Evolutionary conservation across 2,888 invertebrate species (phyloP), one percentile per base, ranked within the genome.

Genomic region (Acheta domesticus): DNA sequence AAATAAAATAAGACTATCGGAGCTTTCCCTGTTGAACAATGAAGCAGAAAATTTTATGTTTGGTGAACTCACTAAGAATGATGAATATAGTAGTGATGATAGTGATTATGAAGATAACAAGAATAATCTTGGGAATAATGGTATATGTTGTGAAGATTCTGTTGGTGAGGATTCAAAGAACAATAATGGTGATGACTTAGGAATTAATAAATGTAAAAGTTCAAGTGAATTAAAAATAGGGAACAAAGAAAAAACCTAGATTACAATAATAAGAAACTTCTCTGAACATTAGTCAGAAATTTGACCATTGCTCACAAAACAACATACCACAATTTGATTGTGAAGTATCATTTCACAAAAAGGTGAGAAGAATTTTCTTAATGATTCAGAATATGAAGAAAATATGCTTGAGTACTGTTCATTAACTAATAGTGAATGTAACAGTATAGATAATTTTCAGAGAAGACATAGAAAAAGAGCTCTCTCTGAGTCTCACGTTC

Each of bases 21-120:
- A 95, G 86, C 85, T 95, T 78, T 91, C 92, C 0, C 90, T 92
- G 78, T 86, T 96, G 77, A 95, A 94, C 84, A 94, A 94, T 83
- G 95, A 96, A 86, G 96, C 96, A 0, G 95, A 95, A 84, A 95
- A 93, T 83, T 96, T 96, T 85, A 92, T 96, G 91, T 96, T 96
- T 85, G 88, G 89, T 8, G 89, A 89, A 80, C 93, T 94, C 0
- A 21, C 76, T 14, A 73, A 19, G 21, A 75, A 75, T n/a, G 8
- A n/a, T 62, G 62, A 62, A 62, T 14, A 62, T 19, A 62, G 62
- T n/a, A 19, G 16, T 12, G 62, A 62, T 62, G 62, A 62, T 62
- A 62, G n/a, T 62, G 16, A 62, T 14, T 62, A n/a, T 62, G 62
- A 62, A 36, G 36, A 36, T 36, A 36, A 36, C 36, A 36, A 36